Evolutionary conservation across 2,888 invertebrate genomes (phyloP).

Genomic region (Cataglyphis rosenhaueri): DNA sequence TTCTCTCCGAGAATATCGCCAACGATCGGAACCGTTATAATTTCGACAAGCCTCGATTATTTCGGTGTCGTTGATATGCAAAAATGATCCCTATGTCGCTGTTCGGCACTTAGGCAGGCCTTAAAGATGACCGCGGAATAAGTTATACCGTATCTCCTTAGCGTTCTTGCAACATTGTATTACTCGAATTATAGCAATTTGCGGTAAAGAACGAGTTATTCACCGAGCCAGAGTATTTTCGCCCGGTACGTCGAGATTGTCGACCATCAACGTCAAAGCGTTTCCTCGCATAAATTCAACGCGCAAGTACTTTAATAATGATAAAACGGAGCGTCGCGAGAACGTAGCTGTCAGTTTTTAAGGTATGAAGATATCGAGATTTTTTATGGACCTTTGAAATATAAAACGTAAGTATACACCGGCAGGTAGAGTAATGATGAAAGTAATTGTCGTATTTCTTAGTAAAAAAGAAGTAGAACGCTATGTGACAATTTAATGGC

Average conservation of each 20-base stretch:
- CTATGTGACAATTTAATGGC: background rate
- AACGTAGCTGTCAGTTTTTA: background rate
- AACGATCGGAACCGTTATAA: constrained; percentile 39
- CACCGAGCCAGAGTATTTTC: constrained; percentile 19
- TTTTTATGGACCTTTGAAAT: background rate
- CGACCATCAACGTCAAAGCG: constrained; percentile 20
- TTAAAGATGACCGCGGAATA: constrained; percentile 20
- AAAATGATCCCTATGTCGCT: constrained; percentile 27
- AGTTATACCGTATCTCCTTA: constrained; percentile 16
- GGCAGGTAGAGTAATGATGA: background rate
- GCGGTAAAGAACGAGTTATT: constrained; percentile 32
- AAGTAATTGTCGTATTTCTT: constrained; percentile 20
- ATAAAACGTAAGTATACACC: background rate
- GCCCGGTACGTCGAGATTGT: constrained; percentile 16
- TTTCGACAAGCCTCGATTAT: constrained; percentile 25
- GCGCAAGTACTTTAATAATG: constrained; percentile 16
- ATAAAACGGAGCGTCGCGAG: background rate
- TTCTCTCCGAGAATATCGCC: constrained; percentile 56
- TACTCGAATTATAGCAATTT: constrained; percentile 50
- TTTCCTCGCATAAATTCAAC: constrained; percentile 1
- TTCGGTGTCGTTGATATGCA: constrained; percentile 29
- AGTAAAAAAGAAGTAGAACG: constrained; percentile 10
- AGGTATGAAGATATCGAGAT: background rate
- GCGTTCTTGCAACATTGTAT: constrained; percentile 33
- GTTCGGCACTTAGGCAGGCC: background rate